phyloP scores from a whole-genome alignment of 2,888 invertebrate genomes.

The Epinotia brunnichana region DNA sequence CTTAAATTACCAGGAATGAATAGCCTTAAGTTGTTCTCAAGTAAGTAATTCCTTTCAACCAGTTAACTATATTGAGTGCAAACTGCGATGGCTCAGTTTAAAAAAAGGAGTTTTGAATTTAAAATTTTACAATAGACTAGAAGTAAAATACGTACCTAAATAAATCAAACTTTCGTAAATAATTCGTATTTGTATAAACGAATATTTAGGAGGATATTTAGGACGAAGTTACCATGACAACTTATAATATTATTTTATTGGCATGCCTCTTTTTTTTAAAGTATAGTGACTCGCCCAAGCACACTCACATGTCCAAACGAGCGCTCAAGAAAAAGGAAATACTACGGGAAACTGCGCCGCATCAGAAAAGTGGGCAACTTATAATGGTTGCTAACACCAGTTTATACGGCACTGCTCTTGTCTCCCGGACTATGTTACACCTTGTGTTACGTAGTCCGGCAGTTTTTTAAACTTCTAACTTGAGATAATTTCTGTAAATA shows the following conservation, averaged over 20 bases:
- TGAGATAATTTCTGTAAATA: background rate
- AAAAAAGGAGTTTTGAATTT: too few species aligned
- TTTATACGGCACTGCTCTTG: constrained; percentile 53
- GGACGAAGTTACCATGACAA: too few species aligned
- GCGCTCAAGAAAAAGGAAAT: constrained; percentile 37
- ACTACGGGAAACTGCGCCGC: constrained; percentile 48
- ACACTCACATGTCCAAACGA: background rate
- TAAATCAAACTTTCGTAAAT: background rate
- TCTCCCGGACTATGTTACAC: constrained; percentile 31
- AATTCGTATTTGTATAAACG: background rate
- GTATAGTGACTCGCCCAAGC: constrained; percentile 9
- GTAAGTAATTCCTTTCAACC: too few species aligned
- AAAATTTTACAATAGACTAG: too few species aligned
- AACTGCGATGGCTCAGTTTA: too few species aligned
- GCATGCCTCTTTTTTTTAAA: background rate
- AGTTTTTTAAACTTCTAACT: constrained; percentile 17
- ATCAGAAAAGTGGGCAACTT: constrained; percentile 62
- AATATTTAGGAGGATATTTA: background rate
- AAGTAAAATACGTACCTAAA: background rate
- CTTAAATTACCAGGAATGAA: too few species aligned
- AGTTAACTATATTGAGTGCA: too few species aligned
- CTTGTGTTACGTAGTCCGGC: background rate
- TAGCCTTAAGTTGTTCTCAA: too few species aligned
- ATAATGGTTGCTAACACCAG: constrained; percentile 59
- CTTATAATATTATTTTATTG: too few species aligned